Conservation (phyloP, 1,140 invertebrate species). For the Sogatella furcifera region DNA sequence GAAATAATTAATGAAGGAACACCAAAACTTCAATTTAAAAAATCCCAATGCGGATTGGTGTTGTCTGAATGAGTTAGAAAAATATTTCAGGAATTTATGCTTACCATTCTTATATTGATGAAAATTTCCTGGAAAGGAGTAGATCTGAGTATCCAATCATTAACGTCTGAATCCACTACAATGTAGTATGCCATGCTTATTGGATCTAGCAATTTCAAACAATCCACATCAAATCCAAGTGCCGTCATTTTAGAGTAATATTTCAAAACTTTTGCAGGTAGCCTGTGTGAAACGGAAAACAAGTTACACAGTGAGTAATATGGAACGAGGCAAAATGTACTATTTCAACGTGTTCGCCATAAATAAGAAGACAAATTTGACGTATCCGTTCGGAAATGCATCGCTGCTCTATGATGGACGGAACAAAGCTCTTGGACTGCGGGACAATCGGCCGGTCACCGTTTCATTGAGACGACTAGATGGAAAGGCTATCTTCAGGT, state of each 20-base stretch:
- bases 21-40: no score
- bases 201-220: no score
- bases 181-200: no score
- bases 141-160: no score
- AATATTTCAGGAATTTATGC: no score
- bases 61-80: no score
- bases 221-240: background rate
- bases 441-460: conserved; percentile 29
- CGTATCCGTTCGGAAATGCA: conserved; percentile 31
- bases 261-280: conserved; percentile 24
- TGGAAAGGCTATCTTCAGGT: conserved; percentile 31
- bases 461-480: conserved; percentile 31
- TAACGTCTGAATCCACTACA: no score
- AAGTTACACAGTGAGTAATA: conserved; percentile 41
- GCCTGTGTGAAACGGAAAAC: conserved; percentile 41
- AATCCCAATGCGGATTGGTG: no score
- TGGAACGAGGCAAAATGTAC: conserved; percentile 37
- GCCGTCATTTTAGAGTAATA: background rate
- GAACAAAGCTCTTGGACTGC: conserved; percentile 26
- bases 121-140: no score
- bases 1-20: no score
- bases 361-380: conserved; percentile 34
- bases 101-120: no score
- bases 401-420: conserved; percentile 28
- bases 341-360: conserved; percentile 37